Base-by-base conservation (phyloP, 2,113 vertebrate species). In the Grantiella picta region DNA sequence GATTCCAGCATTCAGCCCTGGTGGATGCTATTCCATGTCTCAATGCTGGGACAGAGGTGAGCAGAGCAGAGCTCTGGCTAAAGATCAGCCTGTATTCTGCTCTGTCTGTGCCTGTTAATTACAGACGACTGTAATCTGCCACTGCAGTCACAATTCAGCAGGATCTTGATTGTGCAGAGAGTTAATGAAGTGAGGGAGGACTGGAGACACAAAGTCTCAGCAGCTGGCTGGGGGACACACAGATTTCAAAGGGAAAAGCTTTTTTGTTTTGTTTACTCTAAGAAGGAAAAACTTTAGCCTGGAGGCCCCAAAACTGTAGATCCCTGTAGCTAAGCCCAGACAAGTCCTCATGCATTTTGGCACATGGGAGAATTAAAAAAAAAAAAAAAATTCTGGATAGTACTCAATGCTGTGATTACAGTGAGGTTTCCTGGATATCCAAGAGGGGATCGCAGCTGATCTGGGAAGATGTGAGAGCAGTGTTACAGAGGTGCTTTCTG, bases 161-260 rank as follows among this genome's bases (percentile, higher is more conserved):
- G 89, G 84, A 82, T 91, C 91, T 76, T 57, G 94, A 82, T 94
- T 91, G 66, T 79, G 84, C 75, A 73, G 93, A 57, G 91, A 94
- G 95, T 87, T 95, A 95, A 95, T 87, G 94, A 95, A 89, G 93
- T 92, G 94, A 91, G 89, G 91, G 92, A 94, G 89, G 81, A 59
- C 70, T 93, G 96, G 96, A 95, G 92, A 97, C 96, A 94, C 70
- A 45, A 90, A 88, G 95, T 96, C 96, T 97, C 95, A 81, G 92
- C 88, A 96, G 96, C 96, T 94, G 94, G 94, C 82, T 0, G 31
- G 88, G 92, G 94, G 90, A 93, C 88, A 86, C 69, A 5, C 4
- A 29, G 75, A 83, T 96, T 97, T 97, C 95, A 96, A 95, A 96
- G 90, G 90, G 42, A 81, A 92, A 93, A 89, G 73, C 86, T 82